phyloP scores from a whole-genome alignment of 2,113 vertebrate genomes.

The Poeciliopsis turrubarensis region DNA sequence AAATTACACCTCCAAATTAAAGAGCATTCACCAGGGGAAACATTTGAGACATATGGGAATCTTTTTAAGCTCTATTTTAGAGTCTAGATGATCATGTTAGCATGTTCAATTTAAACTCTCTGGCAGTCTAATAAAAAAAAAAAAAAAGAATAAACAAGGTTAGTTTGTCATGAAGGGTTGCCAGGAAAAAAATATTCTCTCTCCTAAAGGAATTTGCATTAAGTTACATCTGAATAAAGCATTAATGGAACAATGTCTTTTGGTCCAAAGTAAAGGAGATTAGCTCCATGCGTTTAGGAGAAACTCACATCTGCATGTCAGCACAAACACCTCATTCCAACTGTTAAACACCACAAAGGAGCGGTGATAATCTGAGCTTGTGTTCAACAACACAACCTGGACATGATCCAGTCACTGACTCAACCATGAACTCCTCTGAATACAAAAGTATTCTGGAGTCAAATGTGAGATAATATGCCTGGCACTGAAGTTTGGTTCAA shows the following conservation, averaged over 20 bases:
- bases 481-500: background rate
- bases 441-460: background rate
- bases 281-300: background rate
- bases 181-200: background rate
- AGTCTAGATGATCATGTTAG: no score
- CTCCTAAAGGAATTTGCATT: background rate
- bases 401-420: background rate
- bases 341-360: background rate
- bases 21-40: no score
- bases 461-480: no score
- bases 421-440: background rate
- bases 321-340: background rate
- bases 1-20: no score
- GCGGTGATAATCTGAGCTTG: background rate
- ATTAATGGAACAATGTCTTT: no score
- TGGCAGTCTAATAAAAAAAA: no score
- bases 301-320: background rate
- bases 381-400: background rate
- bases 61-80: background rate
- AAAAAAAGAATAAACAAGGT: no score
- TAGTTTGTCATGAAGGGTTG: no score
- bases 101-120: no score
- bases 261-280: background rate
- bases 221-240: background rate
- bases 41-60: background rate